phyloP scores from a whole-genome alignment of 2,797 vertebrate species.

The Australoheros facetus region DNA sequence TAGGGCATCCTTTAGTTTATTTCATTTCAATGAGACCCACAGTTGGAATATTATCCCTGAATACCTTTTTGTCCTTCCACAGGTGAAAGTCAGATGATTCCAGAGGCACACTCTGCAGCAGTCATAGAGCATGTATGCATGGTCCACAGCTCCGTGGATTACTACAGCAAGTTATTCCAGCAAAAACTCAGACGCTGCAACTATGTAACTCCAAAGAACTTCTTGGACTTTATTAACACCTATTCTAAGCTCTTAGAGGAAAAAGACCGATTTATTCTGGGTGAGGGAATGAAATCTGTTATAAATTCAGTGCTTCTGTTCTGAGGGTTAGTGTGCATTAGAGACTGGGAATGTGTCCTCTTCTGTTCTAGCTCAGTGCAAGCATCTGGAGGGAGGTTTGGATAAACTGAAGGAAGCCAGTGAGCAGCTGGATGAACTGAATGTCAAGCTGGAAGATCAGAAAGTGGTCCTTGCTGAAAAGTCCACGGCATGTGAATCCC shows the following conservation, averaged over 20 bases:
- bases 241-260: conserved; percentile 89
- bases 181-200: conserved; percentile 92
- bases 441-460: conserved; percentile 91
- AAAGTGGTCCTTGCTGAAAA: conserved; percentile 92
- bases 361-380: conserved; percentile 86
- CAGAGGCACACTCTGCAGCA: conserved; percentile 62
- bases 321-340: background rate
- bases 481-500: conserved; percentile 86
- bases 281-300: conserved; percentile 69
- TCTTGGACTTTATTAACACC: conserved; percentile 91
- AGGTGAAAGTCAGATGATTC: conserved; percentile 87
- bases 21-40: background rate
- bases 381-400: conserved; percentile 90
- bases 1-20: background rate
- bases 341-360: background rate
- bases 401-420: conserved; percentile 94
- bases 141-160: conserved; percentile 89
- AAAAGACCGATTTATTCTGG: conserved; percentile 88
- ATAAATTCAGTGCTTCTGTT: background rate
- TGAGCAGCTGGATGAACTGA: conserved; percentile 88
- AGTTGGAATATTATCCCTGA: background rate
- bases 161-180: conserved; percentile 88
- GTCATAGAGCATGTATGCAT: conserved; percentile 88
- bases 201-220: conserved; percentile 96
- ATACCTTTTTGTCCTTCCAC: conserved; percentile 5